phyloP scores from a whole-genome alignment of 2,888 invertebrate genomes.

The Monopis laevigella region DNA sequence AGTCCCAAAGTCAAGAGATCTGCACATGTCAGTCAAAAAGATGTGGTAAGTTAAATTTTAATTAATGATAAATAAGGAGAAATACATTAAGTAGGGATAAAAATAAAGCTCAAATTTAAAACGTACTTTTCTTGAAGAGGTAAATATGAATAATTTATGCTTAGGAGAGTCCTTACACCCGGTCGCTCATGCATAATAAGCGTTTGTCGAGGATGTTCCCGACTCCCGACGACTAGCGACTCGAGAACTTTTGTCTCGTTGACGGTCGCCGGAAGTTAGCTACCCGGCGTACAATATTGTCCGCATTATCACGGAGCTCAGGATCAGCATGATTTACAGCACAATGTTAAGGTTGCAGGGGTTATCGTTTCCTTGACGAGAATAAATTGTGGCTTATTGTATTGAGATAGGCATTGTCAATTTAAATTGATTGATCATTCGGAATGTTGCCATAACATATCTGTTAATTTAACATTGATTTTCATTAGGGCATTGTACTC shows the following conservation, averaged over 20 bases:
- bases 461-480: too few species aligned
- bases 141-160: constrained; percentile 29
- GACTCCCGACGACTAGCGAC: too few species aligned
- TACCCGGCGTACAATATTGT: constrained; percentile 38
- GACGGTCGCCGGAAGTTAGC: constrained; percentile 46
- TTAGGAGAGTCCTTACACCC: constrained; percentile 27
- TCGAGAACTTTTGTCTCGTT: constrained; percentile 43
- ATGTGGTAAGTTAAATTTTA: constrained; percentile 38
- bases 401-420: too few species aligned
- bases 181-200: constrained; percentile 45
- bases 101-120: constrained; percentile 7
- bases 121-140: constrained; percentile 24
- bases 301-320: constrained; percentile 36
- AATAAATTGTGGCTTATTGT: too few species aligned
- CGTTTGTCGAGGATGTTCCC: constrained; percentile 30
- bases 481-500: too few species aligned
- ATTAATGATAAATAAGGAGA: too few species aligned
- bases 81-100: background rate
- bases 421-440: too few species aligned
- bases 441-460: too few species aligned
- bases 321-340: constrained; percentile 33
- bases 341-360: constrained; percentile 18
- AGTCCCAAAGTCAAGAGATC: constrained; percentile 33
- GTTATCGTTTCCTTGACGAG: constrained; percentile 6
- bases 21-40: constrained; percentile 32